phyloP scores from a whole-genome alignment of 2,888 invertebrate species.

The Leucania comma region DNA sequence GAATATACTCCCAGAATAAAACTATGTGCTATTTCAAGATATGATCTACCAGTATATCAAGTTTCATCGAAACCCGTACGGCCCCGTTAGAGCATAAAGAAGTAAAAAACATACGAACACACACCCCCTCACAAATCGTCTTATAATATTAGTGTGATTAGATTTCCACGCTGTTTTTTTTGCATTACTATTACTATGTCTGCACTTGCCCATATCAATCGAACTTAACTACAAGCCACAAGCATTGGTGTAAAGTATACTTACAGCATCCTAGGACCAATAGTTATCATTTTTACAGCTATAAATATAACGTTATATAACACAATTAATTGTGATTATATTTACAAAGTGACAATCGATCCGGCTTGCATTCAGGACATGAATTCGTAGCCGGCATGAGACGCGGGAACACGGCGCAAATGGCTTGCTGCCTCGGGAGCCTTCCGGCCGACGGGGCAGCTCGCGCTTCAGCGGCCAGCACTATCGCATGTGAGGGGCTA shows the following conservation, averaged over 20 bases:
- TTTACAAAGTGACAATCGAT: conserved; percentile 9
- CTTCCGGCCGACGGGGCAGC: conserved; percentile 21
- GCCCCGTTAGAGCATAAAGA: too few relatives aligned
- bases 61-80: too few relatives aligned
- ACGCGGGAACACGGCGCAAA: conserved; percentile 20
- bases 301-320: background rate
- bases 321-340: background rate
- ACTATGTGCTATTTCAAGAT: too few relatives aligned
- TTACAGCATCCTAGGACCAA: background rate
- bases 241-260: background rate
- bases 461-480: conserved; percentile 8
- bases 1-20: too few relatives aligned
- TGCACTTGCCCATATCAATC: background rate
- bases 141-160: too few relatives aligned
- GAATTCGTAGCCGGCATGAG: conserved; percentile 23
- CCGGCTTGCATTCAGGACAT: conserved; percentile 6
- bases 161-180: too few relatives aligned
- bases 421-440: conserved; percentile 17
- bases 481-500: background rate
- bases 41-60: too few relatives aligned
- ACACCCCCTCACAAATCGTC: too few relatives aligned
- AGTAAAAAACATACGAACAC: too few relatives aligned
- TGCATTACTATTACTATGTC: background rate
- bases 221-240: background rate
- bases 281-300: background rate